Evolutionary conservation across 2,888 invertebrate species (phyloP).

Genomic region (Hypselothyrea guttata): DNA sequence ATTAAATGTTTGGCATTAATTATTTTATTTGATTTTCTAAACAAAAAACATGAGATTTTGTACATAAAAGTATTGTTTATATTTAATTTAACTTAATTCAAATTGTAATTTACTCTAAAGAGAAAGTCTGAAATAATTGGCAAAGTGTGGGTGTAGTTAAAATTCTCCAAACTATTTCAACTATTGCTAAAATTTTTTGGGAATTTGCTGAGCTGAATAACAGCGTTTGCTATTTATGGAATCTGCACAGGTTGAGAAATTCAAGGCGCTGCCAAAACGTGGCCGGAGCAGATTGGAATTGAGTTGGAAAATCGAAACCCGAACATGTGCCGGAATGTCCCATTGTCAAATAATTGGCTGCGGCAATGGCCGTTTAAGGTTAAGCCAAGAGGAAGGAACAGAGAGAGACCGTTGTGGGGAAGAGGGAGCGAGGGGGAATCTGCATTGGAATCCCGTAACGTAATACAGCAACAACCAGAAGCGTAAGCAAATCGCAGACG

Average conservation of each 20-base stretch:
- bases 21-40: too few species aligned
- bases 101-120: too few species aligned
- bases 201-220: not conserved
- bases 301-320: constrained; percentile 25
- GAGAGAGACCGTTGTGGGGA: not conserved
- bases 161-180: too few species aligned
- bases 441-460: constrained; percentile 54
- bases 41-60: too few species aligned
- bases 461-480: constrained; percentile 43
- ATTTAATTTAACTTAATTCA: too few species aligned
- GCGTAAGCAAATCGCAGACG: constrained; percentile 38
- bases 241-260: not conserved
- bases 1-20: too few species aligned
- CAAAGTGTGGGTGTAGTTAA: too few species aligned
- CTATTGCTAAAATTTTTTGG: not conserved
- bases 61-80: too few species aligned
- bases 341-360: constrained; percentile 55
- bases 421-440: constrained; percentile 27
- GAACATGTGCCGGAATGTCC: constrained; percentile 48
- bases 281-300: constrained; percentile 9
- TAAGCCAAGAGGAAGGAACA: not conserved
- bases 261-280: constrained; percentile 6
- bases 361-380: constrained; percentile 35
- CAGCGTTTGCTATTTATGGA: constrained; percentile 1
- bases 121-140: too few species aligned